Evolutionary conservation across 1,140 invertebrate genomes (phyloP).

Genomic region (Calliopsis andreniformis): DNA sequence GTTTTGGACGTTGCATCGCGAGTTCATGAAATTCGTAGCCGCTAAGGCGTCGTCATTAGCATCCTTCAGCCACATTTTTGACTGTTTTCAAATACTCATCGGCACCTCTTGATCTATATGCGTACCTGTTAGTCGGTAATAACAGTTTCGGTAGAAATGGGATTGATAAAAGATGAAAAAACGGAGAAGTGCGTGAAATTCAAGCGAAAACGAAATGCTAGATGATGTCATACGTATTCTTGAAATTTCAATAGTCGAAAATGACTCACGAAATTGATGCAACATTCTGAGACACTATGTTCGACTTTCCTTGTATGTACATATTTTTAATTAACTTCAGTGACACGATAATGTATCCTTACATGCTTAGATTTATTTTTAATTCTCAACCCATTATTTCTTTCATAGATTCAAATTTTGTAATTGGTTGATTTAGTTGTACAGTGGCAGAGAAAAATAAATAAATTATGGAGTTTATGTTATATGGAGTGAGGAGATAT

Average conservation of each 20-base stretch:
- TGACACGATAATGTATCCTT: not conserved
- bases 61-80: constrained; percentile 68
- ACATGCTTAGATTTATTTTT: too few relatives aligned
- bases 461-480: too few relatives aligned
- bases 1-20: constrained; percentile 55
- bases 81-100: constrained; percentile 57
- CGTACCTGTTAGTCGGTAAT: constrained; percentile 35
- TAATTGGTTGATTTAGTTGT: too few relatives aligned
- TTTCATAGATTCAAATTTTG: too few relatives aligned
- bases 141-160: constrained; percentile 26
- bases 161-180: constrained; percentile 1
- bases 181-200: not conserved
- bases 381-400: too few relatives aligned
- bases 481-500: too few relatives aligned
- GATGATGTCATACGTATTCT: too few relatives aligned
- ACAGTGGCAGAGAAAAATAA: too few relatives aligned
- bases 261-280: not conserved
- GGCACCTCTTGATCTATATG: constrained; percentile 29
- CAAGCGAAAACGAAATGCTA: not conserved
- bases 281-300: not conserved
- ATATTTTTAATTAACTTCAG: not conserved
- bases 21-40: constrained; percentile 57
- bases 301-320: not conserved
- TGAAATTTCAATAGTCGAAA: not conserved
- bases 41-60: constrained; percentile 50